These are phyloP conservation scores for Bryconaethiops microstoma DNA, from an alignment of 2,797 vertebrate genomes.

Conservation along the genomic window DNA sequence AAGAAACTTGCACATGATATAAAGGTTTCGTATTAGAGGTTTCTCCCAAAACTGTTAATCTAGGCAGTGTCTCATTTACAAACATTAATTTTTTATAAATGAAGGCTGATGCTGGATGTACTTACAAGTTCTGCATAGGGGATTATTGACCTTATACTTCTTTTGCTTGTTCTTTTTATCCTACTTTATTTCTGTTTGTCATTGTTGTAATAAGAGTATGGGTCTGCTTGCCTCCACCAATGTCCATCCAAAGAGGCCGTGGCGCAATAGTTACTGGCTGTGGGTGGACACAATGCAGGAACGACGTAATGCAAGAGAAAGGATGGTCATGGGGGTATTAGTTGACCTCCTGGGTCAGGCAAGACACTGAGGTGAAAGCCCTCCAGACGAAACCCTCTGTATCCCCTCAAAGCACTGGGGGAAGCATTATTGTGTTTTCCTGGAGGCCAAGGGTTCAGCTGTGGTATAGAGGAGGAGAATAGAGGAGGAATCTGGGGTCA, in stretches of 20 bases:
- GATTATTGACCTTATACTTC: too few relatives aligned
- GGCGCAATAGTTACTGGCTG: slow-evolving; percentile 65
- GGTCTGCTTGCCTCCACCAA: not conserved
- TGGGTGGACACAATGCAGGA: slow-evolving; percentile 69
- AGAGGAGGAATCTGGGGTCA: slow-evolving; percentile 73
- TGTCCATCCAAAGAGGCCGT: slow-evolving; percentile 57
- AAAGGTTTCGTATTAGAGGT: too few relatives aligned
- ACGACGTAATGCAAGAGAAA: slow-evolving; percentile 28
- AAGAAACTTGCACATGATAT: too few relatives aligned
- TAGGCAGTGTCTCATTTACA: too few relatives aligned
- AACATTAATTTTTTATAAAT: too few relatives aligned
- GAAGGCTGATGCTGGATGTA: too few relatives aligned
- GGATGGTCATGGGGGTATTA: slow-evolving; percentile 46
- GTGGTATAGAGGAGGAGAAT: slow-evolving; percentile 66
- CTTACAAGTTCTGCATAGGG: too few relatives aligned
- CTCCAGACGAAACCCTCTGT: slow-evolving; percentile 43
- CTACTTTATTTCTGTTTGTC: not conserved
- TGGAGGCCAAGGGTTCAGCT: slow-evolving; percentile 66
- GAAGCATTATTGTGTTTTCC: slow-evolving; percentile 59
- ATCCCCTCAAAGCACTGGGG: slow-evolving; percentile 68
- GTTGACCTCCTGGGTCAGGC: slow-evolving; percentile 75
- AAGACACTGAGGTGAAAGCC: slow-evolving; percentile 72
- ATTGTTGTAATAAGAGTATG: not conserved
- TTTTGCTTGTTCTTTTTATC: not conserved
- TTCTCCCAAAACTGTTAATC: too few relatives aligned